Percentiles rank a stretch among this genome's conserved stretches.
Evolutionary conservation across 1,140 invertebrate genomes (phyloP).

Genomic region (Drosophila novamexicana): DNA sequence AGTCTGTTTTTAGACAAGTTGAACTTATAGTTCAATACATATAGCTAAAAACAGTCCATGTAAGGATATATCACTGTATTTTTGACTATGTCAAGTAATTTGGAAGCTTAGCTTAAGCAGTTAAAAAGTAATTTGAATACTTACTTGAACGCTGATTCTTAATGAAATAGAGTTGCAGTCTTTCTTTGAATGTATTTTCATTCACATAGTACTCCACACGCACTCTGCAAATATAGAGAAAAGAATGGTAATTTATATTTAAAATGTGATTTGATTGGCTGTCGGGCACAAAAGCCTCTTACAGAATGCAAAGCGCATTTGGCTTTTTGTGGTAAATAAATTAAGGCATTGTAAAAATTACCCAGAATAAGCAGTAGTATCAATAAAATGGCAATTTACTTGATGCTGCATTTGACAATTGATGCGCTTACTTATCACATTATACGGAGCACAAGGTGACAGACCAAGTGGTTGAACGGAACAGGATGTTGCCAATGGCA

Average conservation of each 20-base stretch:
- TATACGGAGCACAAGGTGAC: constrained; percentile 31
- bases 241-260: background rate
- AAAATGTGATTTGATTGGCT: constrained; percentile 32
- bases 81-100: no score
- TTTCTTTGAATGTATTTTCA: constrained; percentile 99
- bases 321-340: constrained; percentile 27
- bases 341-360: constrained; percentile 22
- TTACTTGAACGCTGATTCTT: constrained; percentile 99
- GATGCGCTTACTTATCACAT: constrained; percentile 79
- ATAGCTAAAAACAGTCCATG: no score
- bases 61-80: no score
- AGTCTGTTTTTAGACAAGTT: no score
- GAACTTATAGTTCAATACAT: no score
- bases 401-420: constrained; percentile 66
- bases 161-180: constrained; percentile 99
- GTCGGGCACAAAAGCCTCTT: constrained; percentile 20
- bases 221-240: constrained; percentile 89
- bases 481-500: constrained; percentile 38
- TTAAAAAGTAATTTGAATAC: constrained; percentile 85
- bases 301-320: constrained; percentile 21
- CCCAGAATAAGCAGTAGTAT: constrained; percentile 9
- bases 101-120: background rate
- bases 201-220: constrained; percentile 99
- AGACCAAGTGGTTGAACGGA: constrained; percentile 1
- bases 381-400: constrained; percentile 53